phyloP scores from a whole-genome alignment of 2,888 invertebrate genomes.

The Metalampra italica region DNA sequence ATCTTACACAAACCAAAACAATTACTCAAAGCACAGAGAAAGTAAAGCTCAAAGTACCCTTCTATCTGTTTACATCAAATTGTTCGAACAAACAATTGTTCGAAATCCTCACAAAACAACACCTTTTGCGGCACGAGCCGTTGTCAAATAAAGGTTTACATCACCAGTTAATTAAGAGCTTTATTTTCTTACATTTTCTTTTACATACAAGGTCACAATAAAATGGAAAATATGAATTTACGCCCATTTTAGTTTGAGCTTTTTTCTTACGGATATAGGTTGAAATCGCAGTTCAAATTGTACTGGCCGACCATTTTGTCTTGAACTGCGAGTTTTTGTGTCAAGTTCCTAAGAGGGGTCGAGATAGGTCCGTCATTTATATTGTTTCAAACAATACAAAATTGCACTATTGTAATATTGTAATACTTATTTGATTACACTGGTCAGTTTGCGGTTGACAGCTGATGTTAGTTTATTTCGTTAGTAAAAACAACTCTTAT shows the following conservation, averaged over 20 bases:
- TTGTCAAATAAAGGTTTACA: constrained; percentile 17
- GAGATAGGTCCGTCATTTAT: not conserved
- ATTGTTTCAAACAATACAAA: constrained; percentile 1
- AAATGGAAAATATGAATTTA: not conserved
- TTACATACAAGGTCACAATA: not conserved
- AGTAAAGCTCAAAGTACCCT: too few relatives aligned
- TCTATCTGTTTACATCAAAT: constrained; percentile 10
- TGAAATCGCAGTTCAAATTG: not conserved
- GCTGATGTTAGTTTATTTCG: constrained; percentile 41
- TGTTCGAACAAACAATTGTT: constrained; percentile 1
- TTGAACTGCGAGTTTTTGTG: not conserved
- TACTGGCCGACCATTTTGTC: not conserved
- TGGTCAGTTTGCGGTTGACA: constrained; percentile 64
- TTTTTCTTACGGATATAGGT: not conserved
- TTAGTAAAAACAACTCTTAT: constrained; percentile 30
- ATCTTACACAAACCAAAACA: constrained; percentile 35
- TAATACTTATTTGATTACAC: constrained; percentile 36
- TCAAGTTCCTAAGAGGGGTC: not conserved
- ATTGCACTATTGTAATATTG: constrained; percentile 15
- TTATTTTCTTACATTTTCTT: not conserved
- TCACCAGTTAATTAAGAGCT: not conserved
- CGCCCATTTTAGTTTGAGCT: not conserved
- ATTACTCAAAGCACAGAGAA: too few relatives aligned
- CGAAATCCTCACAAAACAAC: not conserved
- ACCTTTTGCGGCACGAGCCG: constrained; percentile 22